Evolutionary conservation across 1,140 invertebrate genomes (phyloP).

Genomic region (Drosophila mojavensis): DNA sequence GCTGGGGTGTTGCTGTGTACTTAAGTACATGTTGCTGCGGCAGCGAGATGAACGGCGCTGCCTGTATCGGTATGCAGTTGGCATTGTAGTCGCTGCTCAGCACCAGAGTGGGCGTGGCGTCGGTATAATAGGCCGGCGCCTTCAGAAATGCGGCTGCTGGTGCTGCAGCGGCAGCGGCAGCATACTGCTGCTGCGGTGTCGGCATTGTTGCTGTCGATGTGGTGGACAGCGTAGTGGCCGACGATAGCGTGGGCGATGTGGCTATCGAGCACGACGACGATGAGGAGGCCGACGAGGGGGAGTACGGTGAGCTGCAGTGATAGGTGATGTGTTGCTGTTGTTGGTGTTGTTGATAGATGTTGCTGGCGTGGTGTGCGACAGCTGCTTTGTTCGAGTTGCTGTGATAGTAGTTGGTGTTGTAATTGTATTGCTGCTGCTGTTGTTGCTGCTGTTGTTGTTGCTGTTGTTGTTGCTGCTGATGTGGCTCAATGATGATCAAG

Average conservation of each 20-base stretch:
- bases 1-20: slow-evolving; percentile 56
- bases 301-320: slow-evolving; percentile 79
- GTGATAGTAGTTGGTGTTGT: slow-evolving; percentile 40
- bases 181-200: slow-evolving; percentile 72
- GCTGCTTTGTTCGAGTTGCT: slow-evolving; percentile 54
- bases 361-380: slow-evolving; percentile 47
- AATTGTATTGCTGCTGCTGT: slow-evolving; percentile 57
- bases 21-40: slow-evolving; percentile 74
- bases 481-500: slow-evolving; percentile 81
- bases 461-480: slow-evolving; percentile 58
- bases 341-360: slow-evolving; percentile 71
- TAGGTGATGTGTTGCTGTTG: slow-evolving; percentile 63
- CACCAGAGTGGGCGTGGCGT: slow-evolving; percentile 72
- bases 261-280: slow-evolving; percentile 82
- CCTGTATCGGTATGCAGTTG: slow-evolving; percentile 82
- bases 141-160: slow-evolving; percentile 68
- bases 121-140: slow-evolving; percentile 68
- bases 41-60: slow-evolving; percentile 70
- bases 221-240: slow-evolving; percentile 75
- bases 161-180: slow-evolving; percentile 40
- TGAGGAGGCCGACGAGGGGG: slow-evolving; percentile 79
- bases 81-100: slow-evolving; percentile 80
- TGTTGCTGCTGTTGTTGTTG: slow-evolving; percentile 44
- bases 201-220: slow-evolving; percentile 80
- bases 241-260: slow-evolving; percentile 76